Conservation (phyloP, 1,140 invertebrate species). For the Harlomillsia oculata region DNA sequence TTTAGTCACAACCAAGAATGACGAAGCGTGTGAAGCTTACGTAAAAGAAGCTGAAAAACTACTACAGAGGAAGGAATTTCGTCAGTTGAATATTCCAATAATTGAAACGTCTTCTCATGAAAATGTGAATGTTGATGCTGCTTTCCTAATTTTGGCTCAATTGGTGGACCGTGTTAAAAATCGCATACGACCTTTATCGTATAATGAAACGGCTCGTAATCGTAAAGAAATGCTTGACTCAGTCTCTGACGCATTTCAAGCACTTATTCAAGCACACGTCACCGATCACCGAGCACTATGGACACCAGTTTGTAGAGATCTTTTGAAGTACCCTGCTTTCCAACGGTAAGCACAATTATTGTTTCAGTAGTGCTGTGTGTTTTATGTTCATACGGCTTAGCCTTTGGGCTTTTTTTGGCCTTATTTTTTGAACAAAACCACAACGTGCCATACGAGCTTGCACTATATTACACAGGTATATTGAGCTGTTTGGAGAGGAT, state of each 20-base stretch:
- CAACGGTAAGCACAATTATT: constrained; percentile 29
- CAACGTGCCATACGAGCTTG: no score
- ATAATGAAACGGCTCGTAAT: constrained; percentile 71
- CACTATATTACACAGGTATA: constrained; percentile 57
- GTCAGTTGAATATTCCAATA: constrained; percentile 66
- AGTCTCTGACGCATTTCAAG: constrained; percentile 75
- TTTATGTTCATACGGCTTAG: no score
- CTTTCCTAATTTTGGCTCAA: constrained; percentile 85
- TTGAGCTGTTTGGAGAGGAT: constrained; percentile 81
- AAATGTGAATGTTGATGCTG: constrained; percentile 91
- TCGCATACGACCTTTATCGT: constrained; percentile 66
- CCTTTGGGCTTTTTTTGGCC: no score
- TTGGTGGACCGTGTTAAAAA: constrained; percentile 70
- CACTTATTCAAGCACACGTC: constrained; percentile 69
- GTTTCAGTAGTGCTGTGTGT: no score
- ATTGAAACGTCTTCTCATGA: constrained; percentile 93
- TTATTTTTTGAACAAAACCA: no score
- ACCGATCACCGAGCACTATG: constrained; percentile 72
- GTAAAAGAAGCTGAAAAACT: constrained; percentile 82
- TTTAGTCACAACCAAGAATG: constrained; percentile 91
- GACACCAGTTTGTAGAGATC: constrained; percentile 32
- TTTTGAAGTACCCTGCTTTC: constrained; percentile 35
- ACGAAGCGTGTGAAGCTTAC: constrained; percentile 79
- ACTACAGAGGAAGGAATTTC: constrained; percentile 73
- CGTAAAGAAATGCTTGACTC: constrained; percentile 80